These are phyloP conservation scores for Percopsis transmontana DNA, from an alignment of 2,113 vertebrate species.

Conservation along the genomic window DNA sequence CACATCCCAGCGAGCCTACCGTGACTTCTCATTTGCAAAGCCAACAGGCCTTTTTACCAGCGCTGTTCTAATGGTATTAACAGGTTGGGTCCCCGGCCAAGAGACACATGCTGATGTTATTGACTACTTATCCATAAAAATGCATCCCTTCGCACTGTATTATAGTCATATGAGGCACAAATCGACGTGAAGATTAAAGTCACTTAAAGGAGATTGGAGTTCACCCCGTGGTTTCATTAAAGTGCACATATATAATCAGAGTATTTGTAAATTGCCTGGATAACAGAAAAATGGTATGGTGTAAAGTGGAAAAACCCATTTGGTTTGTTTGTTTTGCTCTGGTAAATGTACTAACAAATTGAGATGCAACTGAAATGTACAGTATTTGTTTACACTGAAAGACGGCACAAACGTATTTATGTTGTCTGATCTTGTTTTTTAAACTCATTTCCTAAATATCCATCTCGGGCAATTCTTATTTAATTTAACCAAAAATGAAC, in stretches of 20 bases:
- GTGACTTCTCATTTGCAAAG: conserved; percentile 73
- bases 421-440: too few species aligned
- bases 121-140: conserved; percentile 77
- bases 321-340: neutral
- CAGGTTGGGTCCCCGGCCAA: conserved; percentile 72
- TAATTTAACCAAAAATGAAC: too few species aligned
- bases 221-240: conserved; percentile 63
- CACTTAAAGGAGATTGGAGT: conserved; percentile 68
- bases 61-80: conserved; percentile 75
- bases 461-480: too few species aligned
- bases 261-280: conserved; percentile 58
- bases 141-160: conserved; percentile 63
- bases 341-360: neutral
- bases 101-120: conserved; percentile 73
- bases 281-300: conserved; percentile 35
- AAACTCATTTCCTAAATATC: too few species aligned
- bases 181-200: conserved; percentile 72
- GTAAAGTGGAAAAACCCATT: conserved; percentile 8
- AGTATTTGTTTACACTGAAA: too few species aligned
- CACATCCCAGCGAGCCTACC: conserved; percentile 69
- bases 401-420: too few species aligned
- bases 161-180: conserved; percentile 59
- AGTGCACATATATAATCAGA: conserved; percentile 63
- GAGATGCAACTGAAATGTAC: too few species aligned
- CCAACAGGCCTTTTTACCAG: conserved; percentile 75